A percentile compares a stretch with the other conserved stretches of the same genome.
Evolutionary conservation across 2,888 invertebrate genomes (phyloP).

Genomic region (Drosophila heteroneura): DNA sequence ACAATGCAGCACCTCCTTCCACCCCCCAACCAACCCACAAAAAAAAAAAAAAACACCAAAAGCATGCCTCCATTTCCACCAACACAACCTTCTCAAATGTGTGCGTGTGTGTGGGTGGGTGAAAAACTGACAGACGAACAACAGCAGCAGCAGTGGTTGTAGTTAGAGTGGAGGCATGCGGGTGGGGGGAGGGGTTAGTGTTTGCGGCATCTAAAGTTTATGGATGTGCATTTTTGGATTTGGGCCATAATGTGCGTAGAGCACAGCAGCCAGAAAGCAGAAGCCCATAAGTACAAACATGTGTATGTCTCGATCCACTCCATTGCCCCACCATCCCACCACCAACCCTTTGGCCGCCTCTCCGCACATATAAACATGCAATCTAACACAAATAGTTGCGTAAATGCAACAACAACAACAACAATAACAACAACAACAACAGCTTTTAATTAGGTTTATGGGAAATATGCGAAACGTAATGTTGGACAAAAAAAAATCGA

Average conservation of each 20-base stretch:
- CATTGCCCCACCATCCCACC: not conserved
- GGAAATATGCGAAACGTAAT: slow-evolving; percentile 73
- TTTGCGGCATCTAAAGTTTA: slow-evolving; percentile 20
- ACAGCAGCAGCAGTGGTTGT: slow-evolving; percentile 2
- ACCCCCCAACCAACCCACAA: not conserved
- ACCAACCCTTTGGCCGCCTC: not conserved
- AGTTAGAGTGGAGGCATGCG: not conserved
- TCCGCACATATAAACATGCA: slow-evolving; percentile 40
- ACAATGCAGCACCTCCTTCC: slow-evolving; percentile 10
- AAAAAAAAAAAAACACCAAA: slow-evolving; percentile 3
- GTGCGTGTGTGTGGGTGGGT: slow-evolving; percentile 9
- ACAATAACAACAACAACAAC: slow-evolving; percentile 18
- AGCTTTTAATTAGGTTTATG: slow-evolving; percentile 78
- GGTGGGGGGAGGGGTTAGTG: not conserved
- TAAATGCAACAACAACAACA: slow-evolving; percentile 55
- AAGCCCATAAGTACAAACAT: slow-evolving; percentile 36
- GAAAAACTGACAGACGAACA: slow-evolving; percentile 51
- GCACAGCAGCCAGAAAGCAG: slow-evolving; percentile 7
- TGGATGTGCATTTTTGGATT: slow-evolving; percentile 33
- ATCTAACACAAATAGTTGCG: slow-evolving; percentile 71
- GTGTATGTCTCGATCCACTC: slow-evolving; percentile 11
- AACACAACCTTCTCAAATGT: not conserved
- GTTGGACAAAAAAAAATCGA: slow-evolving; percentile 26
- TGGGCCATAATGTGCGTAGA: slow-evolving; percentile 30
- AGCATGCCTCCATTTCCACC: not conserved